Evolutionary conservation across 2,797 vertebrate genomes (phyloP).

Genomic region (Chaunax sp.): DNA sequence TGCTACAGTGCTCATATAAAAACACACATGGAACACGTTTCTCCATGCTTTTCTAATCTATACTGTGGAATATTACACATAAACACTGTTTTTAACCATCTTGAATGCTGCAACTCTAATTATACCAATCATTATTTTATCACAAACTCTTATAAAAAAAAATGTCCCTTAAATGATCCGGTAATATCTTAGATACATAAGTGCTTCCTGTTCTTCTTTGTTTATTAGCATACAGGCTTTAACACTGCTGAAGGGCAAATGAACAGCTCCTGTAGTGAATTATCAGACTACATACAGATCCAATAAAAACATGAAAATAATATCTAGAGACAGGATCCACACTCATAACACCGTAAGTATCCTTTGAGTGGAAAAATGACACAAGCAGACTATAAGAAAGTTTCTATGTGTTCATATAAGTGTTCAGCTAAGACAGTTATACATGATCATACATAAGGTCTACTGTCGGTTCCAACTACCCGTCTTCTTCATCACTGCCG

Average conservation of each 20-base stretch:
- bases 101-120: conserved; percentile 1
- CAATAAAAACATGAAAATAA: no score
- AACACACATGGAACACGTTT: not conserved
- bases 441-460: no score
- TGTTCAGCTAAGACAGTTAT: no score
- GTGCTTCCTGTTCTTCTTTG: not conserved
- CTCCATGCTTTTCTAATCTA: not conserved
- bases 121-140: not conserved
- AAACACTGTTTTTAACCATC: conserved; percentile 26
- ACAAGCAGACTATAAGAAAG: no score
- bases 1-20: not conserved
- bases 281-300: no score
- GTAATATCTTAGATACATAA: not conserved
- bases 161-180: conserved; percentile 10
- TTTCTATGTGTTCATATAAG: no score
- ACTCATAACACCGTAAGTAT: no score
- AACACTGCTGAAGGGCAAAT: no score
- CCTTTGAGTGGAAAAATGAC: no score
- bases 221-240: not conserved
- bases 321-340: no score
- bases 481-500: not conserved
- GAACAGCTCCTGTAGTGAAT: no score
- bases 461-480: not conserved
- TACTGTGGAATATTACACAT: not conserved
- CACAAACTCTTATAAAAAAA: conserved; percentile 15